phyloP scores from a whole-genome alignment of 2,888 invertebrate species.

The Sturmia bella region DNA sequence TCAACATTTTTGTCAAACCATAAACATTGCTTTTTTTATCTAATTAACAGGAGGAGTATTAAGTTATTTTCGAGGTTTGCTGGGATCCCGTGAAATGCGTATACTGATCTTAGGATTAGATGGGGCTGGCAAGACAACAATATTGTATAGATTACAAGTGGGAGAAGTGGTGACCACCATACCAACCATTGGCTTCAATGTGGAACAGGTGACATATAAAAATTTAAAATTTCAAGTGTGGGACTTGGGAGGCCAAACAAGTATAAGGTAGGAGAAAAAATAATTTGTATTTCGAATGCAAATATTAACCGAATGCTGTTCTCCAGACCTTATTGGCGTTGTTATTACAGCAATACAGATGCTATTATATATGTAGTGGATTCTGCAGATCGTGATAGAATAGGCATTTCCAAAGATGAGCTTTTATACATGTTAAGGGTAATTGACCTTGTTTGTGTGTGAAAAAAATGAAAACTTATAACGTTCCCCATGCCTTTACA shows the following conservation, averaged over 20 bases:
- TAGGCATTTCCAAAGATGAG: constrained; percentile 99
- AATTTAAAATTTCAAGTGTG: constrained; percentile 99
- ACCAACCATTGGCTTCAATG: constrained; percentile 99
- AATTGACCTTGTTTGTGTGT: constrained; percentile 76
- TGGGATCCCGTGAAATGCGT: constrained; percentile 98
- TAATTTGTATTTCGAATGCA: constrained; percentile 3
- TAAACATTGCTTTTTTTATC: constrained; percentile 43
- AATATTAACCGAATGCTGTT: background rate
- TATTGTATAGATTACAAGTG: constrained; percentile 98
- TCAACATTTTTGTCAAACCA: constrained; percentile 55
- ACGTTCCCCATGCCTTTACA: constrained; percentile 77
- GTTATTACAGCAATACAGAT: constrained; percentile 99
- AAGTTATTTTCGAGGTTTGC: constrained; percentile 96
- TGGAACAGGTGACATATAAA: constrained; percentile 99
- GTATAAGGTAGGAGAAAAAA: constrained; percentile 89
- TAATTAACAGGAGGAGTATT: constrained; percentile 91
- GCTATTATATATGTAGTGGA: constrained; percentile 99
- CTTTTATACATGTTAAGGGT: constrained; percentile 98
- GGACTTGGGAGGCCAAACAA: constrained; percentile 99
- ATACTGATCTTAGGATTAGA: constrained; percentile 98
- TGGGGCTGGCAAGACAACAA: constrained; percentile 99
- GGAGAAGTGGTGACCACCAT: constrained; percentile 99
- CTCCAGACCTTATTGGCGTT: constrained; percentile 98
- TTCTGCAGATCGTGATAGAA: constrained; percentile 98
- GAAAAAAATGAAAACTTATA: background rate